Conservation (phyloP, 2,113 vertebrate species). For the Chloropsis hardwickii region DNA sequence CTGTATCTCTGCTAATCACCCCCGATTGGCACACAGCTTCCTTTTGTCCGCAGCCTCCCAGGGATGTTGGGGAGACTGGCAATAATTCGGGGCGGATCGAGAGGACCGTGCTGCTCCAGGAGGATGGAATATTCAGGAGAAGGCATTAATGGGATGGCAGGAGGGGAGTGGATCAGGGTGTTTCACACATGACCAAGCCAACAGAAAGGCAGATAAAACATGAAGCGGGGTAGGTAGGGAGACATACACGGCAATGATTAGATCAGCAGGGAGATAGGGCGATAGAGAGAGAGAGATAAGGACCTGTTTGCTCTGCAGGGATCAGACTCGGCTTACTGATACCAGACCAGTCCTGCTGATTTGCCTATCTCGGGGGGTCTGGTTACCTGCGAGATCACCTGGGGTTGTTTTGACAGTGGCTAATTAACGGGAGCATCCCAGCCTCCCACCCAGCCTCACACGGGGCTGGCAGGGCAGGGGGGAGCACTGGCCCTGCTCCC, state of each 20-base stretch:
- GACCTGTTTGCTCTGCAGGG: conserved; percentile 8
- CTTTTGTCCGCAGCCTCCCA: conserved; percentile 34
- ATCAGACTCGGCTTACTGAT: neutral
- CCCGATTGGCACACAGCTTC: conserved; percentile 1
- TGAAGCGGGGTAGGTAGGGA: neutral
- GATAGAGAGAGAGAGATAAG: neutral
- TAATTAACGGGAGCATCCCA: conserved; percentile 39
- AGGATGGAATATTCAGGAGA: neutral
- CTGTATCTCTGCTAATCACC: conserved; percentile 34
- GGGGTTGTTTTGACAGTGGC: conserved; percentile 47
- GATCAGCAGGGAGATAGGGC: conserved; percentile 13
- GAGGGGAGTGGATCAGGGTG: neutral
- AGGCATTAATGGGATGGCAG: neutral
- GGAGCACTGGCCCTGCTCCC: neutral
- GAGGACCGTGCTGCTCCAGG: neutral
- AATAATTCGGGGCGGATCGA: neutral
- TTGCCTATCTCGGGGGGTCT: conserved; percentile 33
- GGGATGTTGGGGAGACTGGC: neutral
- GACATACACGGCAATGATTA: neutral
- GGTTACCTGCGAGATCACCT: conserved; percentile 20
- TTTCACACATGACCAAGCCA: conserved; percentile 23
- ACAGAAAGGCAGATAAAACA: conserved; percentile 16
- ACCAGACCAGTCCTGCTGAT: neutral
- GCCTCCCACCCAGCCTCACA: neutral
- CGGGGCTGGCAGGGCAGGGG: neutral